Conservation (phyloP, 2,888 invertebrate genomes). For the Galeruca laticollis region DNA sequence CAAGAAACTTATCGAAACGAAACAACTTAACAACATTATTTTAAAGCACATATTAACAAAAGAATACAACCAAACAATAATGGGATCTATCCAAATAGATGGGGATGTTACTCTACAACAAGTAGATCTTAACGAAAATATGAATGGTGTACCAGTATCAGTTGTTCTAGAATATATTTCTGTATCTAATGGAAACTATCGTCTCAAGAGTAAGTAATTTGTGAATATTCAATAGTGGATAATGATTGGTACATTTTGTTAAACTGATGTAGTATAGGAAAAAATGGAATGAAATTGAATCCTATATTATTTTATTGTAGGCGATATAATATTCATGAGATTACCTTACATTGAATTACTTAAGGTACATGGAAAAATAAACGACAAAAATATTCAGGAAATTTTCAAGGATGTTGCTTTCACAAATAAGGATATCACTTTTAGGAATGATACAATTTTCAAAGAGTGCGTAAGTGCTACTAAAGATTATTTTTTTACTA, state of each 20-base stretch:
- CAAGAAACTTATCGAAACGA: conserved; percentile 58
- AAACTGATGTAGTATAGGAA: no score
- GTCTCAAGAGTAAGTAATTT: conserved; percentile 54
- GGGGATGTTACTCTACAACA: conserved; percentile 61
- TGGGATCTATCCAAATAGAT: conserved; percentile 57
- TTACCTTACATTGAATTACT: conserved; percentile 58
- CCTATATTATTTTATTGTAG: conserved; percentile 50
- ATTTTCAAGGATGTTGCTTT: conserved; percentile 57
- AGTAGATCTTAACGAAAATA: conserved; percentile 59
- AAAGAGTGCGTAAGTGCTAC: conserved; percentile 51
- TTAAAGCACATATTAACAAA: conserved; percentile 65
- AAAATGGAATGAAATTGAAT: no score
- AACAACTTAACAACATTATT: conserved; percentile 64
- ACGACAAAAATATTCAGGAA: conserved; percentile 53
- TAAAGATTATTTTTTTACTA: background rate
- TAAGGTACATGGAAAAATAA: conserved; percentile 53
- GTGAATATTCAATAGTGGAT: background rate
- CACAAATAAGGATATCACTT: conserved; percentile 50
- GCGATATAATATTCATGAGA: conserved; percentile 59
- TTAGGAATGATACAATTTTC: conserved; percentile 55
- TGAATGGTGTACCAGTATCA: conserved; percentile 57
- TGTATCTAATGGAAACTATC: conserved; percentile 49
- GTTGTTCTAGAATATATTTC: conserved; percentile 52
- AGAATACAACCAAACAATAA: conserved; percentile 59
- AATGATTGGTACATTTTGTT: no score